Base-by-base conservation (phyloP, 2,113 vertebrate species). In the Brienomyrus longianalis region DNA sequence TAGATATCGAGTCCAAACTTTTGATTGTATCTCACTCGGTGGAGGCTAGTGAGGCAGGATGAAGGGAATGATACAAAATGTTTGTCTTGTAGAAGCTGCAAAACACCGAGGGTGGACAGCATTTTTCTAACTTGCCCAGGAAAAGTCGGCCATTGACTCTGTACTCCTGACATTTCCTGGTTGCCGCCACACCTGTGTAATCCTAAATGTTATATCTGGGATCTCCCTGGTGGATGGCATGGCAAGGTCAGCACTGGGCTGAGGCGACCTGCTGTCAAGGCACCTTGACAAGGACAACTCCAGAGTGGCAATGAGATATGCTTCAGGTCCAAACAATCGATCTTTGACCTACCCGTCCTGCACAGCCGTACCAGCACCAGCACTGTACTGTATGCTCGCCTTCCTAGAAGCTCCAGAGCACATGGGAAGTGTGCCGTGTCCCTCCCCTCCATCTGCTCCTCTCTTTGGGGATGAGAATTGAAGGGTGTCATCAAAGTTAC, bases 401-500 rank as follows among this genome's bases (percentile, higher is more conserved):
- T 74, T 91, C 89, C 88, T 85, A 54, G 84, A 86, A 52, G 45
- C 59, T 77, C 39, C 91, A 91, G 93, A 93, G 93, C 91, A 93
- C 89, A 87, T 94, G 93, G 93, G 94, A 94, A 92, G 66, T 90
- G 19, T 77, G 92, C 92, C 80, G 89, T 50, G 91, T 90, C 92
- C 95, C 95, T 95, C 95, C 95, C 92, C 93, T 95, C 96, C 95
- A 96, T 96, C 95, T 96, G 96, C 93, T 95, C 93, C 92, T 93
- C 92, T 91, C 93, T 94, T 94, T 95, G 94, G 95, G 94, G 93
- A 94, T 93, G 94, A 91, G 93, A 95, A 95, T 96, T 96, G 95
- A 96, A 95, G 94, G 95, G 93, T 95, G 95, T 96, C 95, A 95
- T 95, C 94, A 95, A 96, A 95, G 95, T 96, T 95, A 95, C 94